Base-by-base conservation (phyloP, 2,797 vertebrate species). In the Lateolabrax maculatus region DNA sequence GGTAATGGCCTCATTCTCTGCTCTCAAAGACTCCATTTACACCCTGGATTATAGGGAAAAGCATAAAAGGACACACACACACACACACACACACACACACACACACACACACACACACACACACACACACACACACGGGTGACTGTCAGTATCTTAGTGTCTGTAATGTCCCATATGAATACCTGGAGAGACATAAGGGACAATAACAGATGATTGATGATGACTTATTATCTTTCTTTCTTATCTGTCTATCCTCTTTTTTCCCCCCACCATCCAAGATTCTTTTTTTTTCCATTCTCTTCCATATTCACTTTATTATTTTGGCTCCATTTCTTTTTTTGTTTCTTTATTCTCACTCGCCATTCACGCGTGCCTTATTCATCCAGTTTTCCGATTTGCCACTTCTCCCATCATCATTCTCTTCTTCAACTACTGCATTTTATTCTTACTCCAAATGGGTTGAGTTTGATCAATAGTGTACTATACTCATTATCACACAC, bases 1-100 rank as follows among this genome's bases (percentile, higher is more conserved):
- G 89, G 94, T 96, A 96, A 96, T 96, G 94, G 95, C 93, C 93
- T 95, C 95, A 96, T 96, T 96, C 94, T 94, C 89, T 87, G 93
- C 93, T 94, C 94, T 95, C 93, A 96, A 96, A 96, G 93, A 89
- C 92, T 95, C 94, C 93, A 96, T 96, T 95, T 95, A 93, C 91
- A 95, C 92, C 87, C 92, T 84, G 80, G 86, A 91, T 91, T 89
- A 92, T 84, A 86, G 91, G 84, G 85, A 92, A 91, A 90, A 89
- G 93, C 91, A 94, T 92, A 90, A 95, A 94, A 94, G 93, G 90
- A 71, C 51, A 84, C 79, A 80, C 74, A 77, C 78, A 75, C 60
- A 29, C 71, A 65, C 75, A 76, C 85, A 81, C 65, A 55, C 75
- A 39, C 43, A 60, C 18, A 52, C 71, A 48, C 21, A 25, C 56